Evolutionary conservation across 53 echinoderm and acorn worm genomes (phyloP).

Genomic region (Paelopatides confundens): DNA sequence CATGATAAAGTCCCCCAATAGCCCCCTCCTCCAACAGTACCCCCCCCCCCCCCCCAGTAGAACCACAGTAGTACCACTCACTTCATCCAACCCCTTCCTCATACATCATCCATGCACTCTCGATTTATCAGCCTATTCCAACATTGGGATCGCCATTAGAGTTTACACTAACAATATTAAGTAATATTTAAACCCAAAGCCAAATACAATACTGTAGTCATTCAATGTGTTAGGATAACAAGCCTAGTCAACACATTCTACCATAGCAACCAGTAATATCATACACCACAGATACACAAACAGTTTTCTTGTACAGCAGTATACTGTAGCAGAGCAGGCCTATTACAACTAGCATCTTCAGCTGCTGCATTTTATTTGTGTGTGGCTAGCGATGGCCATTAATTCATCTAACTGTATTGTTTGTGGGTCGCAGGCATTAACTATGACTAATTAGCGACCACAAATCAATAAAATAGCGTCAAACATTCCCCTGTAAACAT

Average conservation of each 20-base stretch:
- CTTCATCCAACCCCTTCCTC: too few relatives aligned
- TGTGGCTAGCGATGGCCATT: neutral
- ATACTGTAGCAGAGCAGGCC: too few relatives aligned
- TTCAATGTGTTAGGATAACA: neutral
- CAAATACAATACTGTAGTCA: neutral
- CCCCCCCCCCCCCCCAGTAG: too few relatives aligned
- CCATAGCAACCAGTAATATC: neutral
- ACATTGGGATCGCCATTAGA: too few relatives aligned
- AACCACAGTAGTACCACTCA: too few relatives aligned
- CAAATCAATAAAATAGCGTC: conserved; percentile 39
- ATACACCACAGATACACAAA: neutral
- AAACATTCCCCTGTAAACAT: conserved; percentile 47
- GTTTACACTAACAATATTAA: too few relatives aligned
- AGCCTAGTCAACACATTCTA: neutral
- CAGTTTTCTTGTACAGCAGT: too few relatives aligned
- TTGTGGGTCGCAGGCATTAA: conserved; percentile 45
- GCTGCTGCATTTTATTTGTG: too few relatives aligned
- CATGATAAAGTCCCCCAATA: too few relatives aligned
- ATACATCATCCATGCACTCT: too few relatives aligned
- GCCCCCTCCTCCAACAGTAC: too few relatives aligned
- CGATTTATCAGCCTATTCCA: too few relatives aligned
- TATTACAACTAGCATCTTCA: neutral
- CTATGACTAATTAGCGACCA: conserved; percentile 38
- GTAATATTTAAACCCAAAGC: neutral
- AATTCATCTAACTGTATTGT: conserved; percentile 31